Base-by-base conservation (phyloP, 2,113 vertebrate species). In the Blennius ocellaris region DNA sequence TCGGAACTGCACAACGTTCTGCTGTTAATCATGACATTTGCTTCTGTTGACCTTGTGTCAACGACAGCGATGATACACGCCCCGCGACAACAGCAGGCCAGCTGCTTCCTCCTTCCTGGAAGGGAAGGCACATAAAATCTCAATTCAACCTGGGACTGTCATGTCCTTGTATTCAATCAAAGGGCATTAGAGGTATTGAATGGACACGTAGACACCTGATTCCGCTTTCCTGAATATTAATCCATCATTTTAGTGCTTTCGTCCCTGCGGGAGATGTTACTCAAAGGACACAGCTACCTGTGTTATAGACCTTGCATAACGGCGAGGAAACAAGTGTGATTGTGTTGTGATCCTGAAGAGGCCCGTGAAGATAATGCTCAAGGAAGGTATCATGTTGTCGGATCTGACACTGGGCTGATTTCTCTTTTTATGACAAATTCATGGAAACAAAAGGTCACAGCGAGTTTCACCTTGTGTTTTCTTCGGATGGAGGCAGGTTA, bases 41-140 rank as follows among this genome's bases (percentile, higher is more conserved):
- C 66, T 53, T 40, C 71, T 66, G 51, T 11, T 72, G 73, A 80
- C 75, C 87, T 86, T 40, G 5, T 11, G n/a, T 72, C 65, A 76
- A 76, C 84, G 68, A 69, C 6, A 51, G 50, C 1, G 37, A 30
- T 54, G 73, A 81, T 67, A 68, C 76, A 63, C 66, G 59, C 62
- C 61, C 74, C 58, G 49, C 47, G 72, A 62, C 80, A 85, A 91
- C 86, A 80, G 70, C 54, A 36, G 71, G 64, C 87, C 91, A 91
- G 92, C 91, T 93, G 93, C 86, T 76, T 57, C 64, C 67, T 77
- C 52, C 76, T 87, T 84, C 79, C 79, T 65, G 38, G 72, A 74
- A 87, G 37, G 16, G 78, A 73, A 80, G 70, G 62, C 40, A 51
- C 83, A 78, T 78, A 78, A 92, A 84, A 82, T 69, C 55, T 65